Evolutionary conservation across 2,797 vertebrate species (phyloP).

Genomic region (Vespertilio murinus): DNA sequence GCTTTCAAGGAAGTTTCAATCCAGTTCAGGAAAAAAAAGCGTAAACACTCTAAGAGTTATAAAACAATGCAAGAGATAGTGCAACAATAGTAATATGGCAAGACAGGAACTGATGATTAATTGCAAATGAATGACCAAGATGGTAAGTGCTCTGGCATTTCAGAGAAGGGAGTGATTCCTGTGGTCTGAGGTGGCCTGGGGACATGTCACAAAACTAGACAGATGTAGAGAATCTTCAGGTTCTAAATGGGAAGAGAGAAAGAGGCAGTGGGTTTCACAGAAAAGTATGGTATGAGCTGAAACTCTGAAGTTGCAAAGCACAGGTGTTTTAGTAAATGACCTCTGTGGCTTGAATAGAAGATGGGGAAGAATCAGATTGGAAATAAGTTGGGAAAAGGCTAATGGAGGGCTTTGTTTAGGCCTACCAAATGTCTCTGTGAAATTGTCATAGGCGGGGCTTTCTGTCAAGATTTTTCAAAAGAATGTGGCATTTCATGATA

Average conservation of each 20-base stretch:
- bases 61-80: conserved; percentile 38
- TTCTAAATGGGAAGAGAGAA: background rate
- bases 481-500: background rate
- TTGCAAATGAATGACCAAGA: background rate
- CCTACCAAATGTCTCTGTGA: background rate
- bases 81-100: background rate
- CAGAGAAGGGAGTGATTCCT: background rate
- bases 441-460: background rate
- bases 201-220: background rate
- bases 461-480: background rate
- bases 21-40: conserved; percentile 27
- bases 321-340: background rate
- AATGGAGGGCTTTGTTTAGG: background rate
- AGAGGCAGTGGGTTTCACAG: background rate
- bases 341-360: background rate
- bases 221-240: background rate
- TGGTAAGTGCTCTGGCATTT: background rate
- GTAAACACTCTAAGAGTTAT: conserved; percentile 21
- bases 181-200: background rate
- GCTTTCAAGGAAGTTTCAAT: conserved; percentile 13
- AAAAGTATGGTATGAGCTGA: background rate
- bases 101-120: background rate
- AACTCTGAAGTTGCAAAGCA: background rate
- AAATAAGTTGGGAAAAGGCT: background rate
- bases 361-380: background rate